Evolutionary conservation across 2,113 vertebrate species (phyloP).

Genomic region (Pseudorasbora parva): DNA sequence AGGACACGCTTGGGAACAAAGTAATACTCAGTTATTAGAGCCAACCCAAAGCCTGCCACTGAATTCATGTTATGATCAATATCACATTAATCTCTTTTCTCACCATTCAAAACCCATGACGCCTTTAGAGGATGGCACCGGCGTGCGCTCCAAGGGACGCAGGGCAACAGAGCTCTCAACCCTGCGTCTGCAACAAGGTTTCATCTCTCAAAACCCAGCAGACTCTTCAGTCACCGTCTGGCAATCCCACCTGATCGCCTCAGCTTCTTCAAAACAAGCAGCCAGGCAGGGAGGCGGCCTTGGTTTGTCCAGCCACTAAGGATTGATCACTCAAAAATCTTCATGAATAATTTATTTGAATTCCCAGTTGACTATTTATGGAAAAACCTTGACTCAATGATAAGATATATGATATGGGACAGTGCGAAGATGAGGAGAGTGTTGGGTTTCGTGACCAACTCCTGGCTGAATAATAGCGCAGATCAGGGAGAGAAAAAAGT

Average conservation of each 20-base stretch:
- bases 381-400: slow-evolving; percentile 42
- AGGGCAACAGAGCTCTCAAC: not conserved
- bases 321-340: slow-evolving; percentile 37
- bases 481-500: not conserved
- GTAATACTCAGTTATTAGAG: slow-evolving; percentile 51
- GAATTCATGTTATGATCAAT: slow-evolving; percentile 50
- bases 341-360: slow-evolving; percentile 46
- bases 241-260: slow-evolving; percentile 20
- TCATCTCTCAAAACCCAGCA: slow-evolving; percentile 27
- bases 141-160: not conserved
- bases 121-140: slow-evolving; percentile 16
- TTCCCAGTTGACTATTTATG: slow-evolving; percentile 38
- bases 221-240: slow-evolving; percentile 35
- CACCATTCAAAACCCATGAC: slow-evolving; percentile 45
- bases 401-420: slow-evolving; percentile 23
- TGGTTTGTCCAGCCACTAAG: slow-evolving; percentile 32
- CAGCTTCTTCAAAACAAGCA: slow-evolving; percentile 33
- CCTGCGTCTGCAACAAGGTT: slow-evolving; percentile 12
- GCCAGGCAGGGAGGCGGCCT: slow-evolving; percentile 5
- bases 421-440: not conserved
- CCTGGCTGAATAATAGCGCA: slow-evolving; percentile 3
- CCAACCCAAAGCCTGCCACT: slow-evolving; percentile 36
- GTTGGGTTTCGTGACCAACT: slow-evolving; percentile 16
- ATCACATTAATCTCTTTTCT: slow-evolving; percentile 52
- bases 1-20: slow-evolving; percentile 48